Percentiles rank a stretch among this genome's conserved stretches.
phyloP scores from a whole-genome alignment of 2,113 vertebrate species.

The Chloroceryle aenea region DNA sequence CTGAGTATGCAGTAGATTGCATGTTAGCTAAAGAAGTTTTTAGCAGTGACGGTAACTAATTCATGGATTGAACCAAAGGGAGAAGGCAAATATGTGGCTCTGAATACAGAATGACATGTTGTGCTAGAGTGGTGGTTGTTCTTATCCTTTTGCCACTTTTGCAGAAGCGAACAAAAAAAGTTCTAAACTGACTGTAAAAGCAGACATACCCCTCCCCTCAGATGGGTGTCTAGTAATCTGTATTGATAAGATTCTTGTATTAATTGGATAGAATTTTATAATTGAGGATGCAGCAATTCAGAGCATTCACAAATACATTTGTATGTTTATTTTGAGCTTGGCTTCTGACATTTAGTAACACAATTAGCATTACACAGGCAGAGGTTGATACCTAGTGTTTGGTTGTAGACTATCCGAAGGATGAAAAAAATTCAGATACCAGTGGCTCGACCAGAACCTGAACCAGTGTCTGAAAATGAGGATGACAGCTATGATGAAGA shows the following conservation, averaged over 20 bases:
- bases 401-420: conserved; percentile 91
- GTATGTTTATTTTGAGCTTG: background rate
- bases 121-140: background rate
- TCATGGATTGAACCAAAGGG: background rate
- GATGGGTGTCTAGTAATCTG: background rate
- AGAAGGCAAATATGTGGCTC: background rate
- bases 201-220: background rate
- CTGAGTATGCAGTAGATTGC: background rate
- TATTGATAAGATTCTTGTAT: background rate
- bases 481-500: conserved; percentile 97
- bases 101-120: background rate
- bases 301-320: background rate
- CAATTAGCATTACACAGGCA: background rate
- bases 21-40: background rate
- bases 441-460: conserved; percentile 86
- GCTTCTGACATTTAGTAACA: background rate
- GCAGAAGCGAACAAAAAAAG: background rate
- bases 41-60: background rate
- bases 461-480: conserved; percentile 91
- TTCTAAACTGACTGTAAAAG: background rate
- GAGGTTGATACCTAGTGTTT: background rate
- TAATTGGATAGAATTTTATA: background rate
- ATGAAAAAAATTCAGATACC: conserved; percentile 97
- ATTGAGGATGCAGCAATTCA: background rate
- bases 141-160: background rate